phyloP scores from a whole-genome alignment of 2,797 vertebrate genomes.

The Lates japonicus region DNA sequence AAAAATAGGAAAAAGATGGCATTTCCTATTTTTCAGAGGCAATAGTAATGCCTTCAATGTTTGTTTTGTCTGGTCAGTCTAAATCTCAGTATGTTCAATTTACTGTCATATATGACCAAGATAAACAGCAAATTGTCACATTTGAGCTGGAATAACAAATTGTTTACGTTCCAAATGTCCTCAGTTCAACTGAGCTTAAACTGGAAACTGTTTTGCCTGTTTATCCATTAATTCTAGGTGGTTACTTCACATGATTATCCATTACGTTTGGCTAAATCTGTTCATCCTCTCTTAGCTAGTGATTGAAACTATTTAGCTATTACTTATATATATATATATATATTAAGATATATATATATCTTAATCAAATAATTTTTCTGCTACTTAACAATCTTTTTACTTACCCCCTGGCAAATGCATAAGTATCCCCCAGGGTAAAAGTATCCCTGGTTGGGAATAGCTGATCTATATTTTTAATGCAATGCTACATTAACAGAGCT shows the following conservation, averaged over 20 bases:
- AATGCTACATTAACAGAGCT: conserved; percentile 6
- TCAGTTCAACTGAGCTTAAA: not conserved
- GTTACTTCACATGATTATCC: not conserved
- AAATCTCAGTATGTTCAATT: not conserved
- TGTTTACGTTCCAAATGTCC: not conserved
- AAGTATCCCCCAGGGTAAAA: not conserved
- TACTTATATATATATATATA: no score
- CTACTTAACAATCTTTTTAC: not conserved
- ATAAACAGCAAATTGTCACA: not conserved
- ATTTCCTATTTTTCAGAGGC: not conserved
- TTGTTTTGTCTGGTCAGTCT: not conserved
- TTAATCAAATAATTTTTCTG: not conserved
- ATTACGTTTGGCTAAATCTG: not conserved
- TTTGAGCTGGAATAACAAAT: not conserved
- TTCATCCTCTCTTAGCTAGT: not conserved
- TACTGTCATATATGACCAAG: not conserved
- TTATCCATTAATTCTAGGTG: not conserved
- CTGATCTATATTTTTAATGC: conserved; percentile 19
- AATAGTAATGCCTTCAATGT: not conserved
- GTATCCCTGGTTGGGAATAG: conserved; percentile 2
- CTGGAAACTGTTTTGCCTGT: not conserved
- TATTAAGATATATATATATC: not conserved
- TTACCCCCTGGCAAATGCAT: not conserved
- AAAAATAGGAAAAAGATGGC: not conserved
- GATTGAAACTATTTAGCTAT: not conserved